Conservation (phyloP, 2,888 invertebrate genomes). For the Oscheius myriophilus region DNA sequence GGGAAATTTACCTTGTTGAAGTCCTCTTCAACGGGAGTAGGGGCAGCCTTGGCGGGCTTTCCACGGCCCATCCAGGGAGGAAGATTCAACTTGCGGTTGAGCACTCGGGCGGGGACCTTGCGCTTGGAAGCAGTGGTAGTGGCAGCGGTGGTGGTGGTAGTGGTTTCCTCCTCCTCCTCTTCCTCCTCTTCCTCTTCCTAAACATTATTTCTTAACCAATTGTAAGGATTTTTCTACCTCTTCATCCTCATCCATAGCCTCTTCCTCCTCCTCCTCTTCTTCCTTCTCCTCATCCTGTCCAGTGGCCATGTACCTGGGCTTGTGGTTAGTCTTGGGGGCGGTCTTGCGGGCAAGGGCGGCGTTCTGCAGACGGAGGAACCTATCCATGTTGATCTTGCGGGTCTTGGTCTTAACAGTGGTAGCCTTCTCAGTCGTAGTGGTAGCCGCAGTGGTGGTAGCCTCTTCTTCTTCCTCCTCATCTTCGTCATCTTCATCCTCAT, state of each 20-base stretch:
- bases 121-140: conserved; percentile 21
- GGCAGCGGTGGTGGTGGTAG: conserved; percentile 31
- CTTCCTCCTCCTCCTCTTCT: conserved; percentile 34
- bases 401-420: conserved; percentile 18
- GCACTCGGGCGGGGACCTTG: conserved; percentile 44
- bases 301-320: conserved; percentile 21
- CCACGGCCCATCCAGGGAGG: conserved; percentile 47
- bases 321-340: conserved; percentile 10
- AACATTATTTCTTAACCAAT: not conserved
- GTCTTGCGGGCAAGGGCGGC: conserved; percentile 1
- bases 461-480: conserved; percentile 32
- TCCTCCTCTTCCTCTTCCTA: conserved; percentile 31
- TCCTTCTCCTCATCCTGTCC: conserved; percentile 24
- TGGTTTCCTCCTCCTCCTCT: conserved; percentile 26
- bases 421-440: conserved; percentile 18
- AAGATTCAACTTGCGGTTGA: conserved; percentile 35
- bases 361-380: conserved; percentile 53
- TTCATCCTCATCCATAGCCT: not conserved
- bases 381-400: conserved; percentile 62
- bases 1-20: conserved; percentile 33
- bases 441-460: not conserved
- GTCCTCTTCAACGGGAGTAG: conserved; percentile 30
- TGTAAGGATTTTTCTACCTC: conserved; percentile 19
- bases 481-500: conserved; percentile 28
- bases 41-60: conserved; percentile 24